These are phyloP conservation scores for Zaprionus nigranus DNA, from an alignment of 1,140 invertebrate species.

Conservation along the genomic window DNA sequence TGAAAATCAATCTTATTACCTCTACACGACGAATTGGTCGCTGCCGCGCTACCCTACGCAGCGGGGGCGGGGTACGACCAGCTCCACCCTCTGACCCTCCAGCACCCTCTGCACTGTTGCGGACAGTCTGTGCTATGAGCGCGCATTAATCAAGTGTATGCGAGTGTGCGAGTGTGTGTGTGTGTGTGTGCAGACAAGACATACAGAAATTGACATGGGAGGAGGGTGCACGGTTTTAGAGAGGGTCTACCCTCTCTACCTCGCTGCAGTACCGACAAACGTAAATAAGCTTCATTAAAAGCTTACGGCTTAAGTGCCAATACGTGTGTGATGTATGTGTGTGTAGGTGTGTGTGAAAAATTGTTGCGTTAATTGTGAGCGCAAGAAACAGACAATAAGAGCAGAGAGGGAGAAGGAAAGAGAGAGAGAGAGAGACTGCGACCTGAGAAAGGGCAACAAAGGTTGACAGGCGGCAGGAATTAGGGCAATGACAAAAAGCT, in stretches of 20 bases:
- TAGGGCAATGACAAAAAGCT: constrained; percentile 32
- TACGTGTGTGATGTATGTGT: constrained; percentile 19
- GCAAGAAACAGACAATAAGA: constrained; percentile 11
- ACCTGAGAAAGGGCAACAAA: constrained; percentile 2
- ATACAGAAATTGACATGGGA: neutral
- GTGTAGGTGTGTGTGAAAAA: constrained; percentile 41
- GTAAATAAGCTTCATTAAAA: constrained; percentile 72
- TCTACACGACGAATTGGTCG: constrained; percentile 63
- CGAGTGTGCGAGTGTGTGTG: constrained; percentile 14
- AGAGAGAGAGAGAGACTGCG: neutral
- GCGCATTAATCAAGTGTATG: constrained; percentile 43
- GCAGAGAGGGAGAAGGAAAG: neutral
- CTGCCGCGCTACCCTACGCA: neutral
- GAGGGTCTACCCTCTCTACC: neutral
- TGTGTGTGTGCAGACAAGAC: constrained; percentile 28
- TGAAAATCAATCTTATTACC: constrained; percentile 81
- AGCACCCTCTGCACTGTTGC: neutral
- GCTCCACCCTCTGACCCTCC: no score
- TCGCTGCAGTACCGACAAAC: constrained; percentile 43
- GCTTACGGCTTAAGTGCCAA: constrained; percentile 62
- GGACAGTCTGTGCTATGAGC: constrained; percentile 19
- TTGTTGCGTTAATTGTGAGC: constrained; percentile 37
- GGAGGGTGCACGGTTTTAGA: neutral
- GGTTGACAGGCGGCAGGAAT: constrained; percentile 22
- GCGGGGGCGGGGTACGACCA: neutral